Evolutionary conservation across 2,797 vertebrate genomes (phyloP).

Genomic region (Tiaroga cobitis): DNA sequence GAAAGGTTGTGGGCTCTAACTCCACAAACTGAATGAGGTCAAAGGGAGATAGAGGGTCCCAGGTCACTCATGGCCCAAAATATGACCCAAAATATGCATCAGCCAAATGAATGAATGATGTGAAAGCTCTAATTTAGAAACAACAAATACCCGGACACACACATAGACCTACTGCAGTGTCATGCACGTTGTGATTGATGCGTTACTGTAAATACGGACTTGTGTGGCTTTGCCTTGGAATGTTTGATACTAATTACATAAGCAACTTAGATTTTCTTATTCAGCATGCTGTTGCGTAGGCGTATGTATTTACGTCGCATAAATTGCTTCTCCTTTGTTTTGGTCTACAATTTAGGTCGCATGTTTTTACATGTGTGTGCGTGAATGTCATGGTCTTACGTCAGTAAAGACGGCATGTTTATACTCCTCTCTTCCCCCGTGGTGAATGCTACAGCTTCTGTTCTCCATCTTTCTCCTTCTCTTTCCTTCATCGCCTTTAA

Average conservation of each 20-base stretch:
- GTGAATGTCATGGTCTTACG: constrained; percentile 57
- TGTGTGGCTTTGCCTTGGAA: constrained; percentile 19
- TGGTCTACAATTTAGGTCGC: constrained; percentile 17
- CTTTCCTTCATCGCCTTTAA: constrained; percentile 77
- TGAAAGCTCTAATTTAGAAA: background rate
- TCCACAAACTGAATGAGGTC: background rate
- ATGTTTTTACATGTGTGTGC: constrained; percentile 36
- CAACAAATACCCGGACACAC: background rate
- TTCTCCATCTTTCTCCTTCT: constrained; percentile 48
- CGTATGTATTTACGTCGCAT: background rate
- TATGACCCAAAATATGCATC: background rate
- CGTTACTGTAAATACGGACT: background rate
- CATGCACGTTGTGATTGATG: background rate
- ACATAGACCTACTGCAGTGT: background rate
- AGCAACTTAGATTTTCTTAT: constrained; percentile 7
- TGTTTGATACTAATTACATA: constrained; percentile 15
- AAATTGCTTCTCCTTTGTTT: constrained; percentile 25
- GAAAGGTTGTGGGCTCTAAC: too few species aligned
- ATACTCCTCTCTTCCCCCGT: constrained; percentile 65
- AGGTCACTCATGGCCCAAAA: background rate
- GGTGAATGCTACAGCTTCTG: constrained; percentile 77
- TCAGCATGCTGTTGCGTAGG: background rate
- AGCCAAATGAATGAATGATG: background rate
- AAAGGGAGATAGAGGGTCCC: background rate
- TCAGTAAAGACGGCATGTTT: constrained; percentile 72